Percentiles rank a stretch among this genome's conserved stretches.
Conservation (phyloP, 2,888 invertebrate species). For the Micropterix aruncella region DNA sequence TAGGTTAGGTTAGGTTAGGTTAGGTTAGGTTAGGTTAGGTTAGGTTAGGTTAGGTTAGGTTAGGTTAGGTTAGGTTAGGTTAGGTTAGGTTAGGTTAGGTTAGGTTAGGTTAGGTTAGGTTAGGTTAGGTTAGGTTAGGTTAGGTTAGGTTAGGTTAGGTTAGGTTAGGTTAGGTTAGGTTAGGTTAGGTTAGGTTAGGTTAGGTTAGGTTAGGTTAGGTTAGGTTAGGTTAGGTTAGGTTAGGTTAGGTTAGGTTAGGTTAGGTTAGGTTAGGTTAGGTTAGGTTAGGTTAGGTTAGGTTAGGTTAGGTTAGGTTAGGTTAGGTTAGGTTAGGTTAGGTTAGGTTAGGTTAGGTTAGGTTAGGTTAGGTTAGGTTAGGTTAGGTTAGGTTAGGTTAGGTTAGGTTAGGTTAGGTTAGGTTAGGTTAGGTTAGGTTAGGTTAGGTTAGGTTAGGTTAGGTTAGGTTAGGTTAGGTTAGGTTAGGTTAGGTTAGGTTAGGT, state of each 20-base stretch:
- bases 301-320: too few relatives aligned
- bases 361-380: too few relatives aligned
- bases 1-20: constrained; percentile 7
- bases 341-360: too few relatives aligned
- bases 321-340: too few relatives aligned
- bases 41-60: constrained; percentile 7
- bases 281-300: too few relatives aligned
- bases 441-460: too few relatives aligned
- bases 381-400: too few relatives aligned
- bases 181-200: constrained; percentile 6
- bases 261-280: constrained; percentile 5
- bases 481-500: too few relatives aligned
- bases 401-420: too few relatives aligned
- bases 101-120: constrained; percentile 3
- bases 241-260: constrained; percentile 6
- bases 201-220: background rate
- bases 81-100: constrained; percentile 3
- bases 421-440: too few relatives aligned
- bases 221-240: constrained; percentile 5
- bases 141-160: constrained; percentile 3
- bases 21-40: constrained; percentile 7
- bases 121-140: constrained; percentile 3
- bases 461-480: too few relatives aligned
- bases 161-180: constrained; percentile 3
- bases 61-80: constrained; percentile 5